Evolutionary conservation across 2,113 vertebrate species (phyloP).

Genomic region (Nycticryphes semicollaris): DNA sequence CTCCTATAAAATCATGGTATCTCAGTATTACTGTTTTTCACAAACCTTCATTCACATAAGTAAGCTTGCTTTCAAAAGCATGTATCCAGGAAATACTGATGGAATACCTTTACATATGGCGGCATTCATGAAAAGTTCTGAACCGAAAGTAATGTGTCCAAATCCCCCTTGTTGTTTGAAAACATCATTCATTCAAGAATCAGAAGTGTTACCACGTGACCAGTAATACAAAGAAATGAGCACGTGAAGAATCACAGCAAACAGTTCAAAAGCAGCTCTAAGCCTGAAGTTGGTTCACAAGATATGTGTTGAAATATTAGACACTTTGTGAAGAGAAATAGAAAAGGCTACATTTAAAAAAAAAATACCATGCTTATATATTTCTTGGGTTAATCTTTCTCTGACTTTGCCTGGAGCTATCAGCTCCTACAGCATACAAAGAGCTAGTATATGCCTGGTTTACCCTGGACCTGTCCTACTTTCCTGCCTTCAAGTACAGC

Average conservation of each 20-base stretch:
- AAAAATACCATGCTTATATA: not conserved
- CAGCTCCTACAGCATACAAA: not conserved
- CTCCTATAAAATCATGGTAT: not conserved
- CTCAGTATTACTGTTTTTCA: not conserved
- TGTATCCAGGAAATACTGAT: not conserved
- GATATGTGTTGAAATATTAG: not conserved
- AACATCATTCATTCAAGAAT: constrained; percentile 39
- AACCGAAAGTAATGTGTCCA: constrained; percentile 21
- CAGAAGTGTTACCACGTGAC: constrained; percentile 35
- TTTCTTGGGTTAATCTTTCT: not conserved
- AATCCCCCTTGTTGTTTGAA: constrained; percentile 46
- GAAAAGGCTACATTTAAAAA: not conserved
- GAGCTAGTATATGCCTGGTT: not conserved
- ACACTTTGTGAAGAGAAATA: not conserved
- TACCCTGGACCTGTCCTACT: not conserved
- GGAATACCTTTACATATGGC: constrained; percentile 3
- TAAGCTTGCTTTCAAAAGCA: constrained; percentile 6
- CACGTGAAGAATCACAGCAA: constrained; percentile 15
- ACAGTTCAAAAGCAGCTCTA: not conserved
- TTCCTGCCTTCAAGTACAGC: not conserved
- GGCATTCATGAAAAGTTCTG: constrained; percentile 23
- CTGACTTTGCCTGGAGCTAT: constrained; percentile 7
- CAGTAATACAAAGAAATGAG: not conserved
- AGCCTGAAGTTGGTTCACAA: constrained; percentile 12
- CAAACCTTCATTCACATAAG: not conserved